A percentile compares a stretch with the other conserved stretches of the same genome.
Evolutionary conservation across 1,140 invertebrate genomes (phyloP).

Genomic region (Patella vulgata): DNA sequence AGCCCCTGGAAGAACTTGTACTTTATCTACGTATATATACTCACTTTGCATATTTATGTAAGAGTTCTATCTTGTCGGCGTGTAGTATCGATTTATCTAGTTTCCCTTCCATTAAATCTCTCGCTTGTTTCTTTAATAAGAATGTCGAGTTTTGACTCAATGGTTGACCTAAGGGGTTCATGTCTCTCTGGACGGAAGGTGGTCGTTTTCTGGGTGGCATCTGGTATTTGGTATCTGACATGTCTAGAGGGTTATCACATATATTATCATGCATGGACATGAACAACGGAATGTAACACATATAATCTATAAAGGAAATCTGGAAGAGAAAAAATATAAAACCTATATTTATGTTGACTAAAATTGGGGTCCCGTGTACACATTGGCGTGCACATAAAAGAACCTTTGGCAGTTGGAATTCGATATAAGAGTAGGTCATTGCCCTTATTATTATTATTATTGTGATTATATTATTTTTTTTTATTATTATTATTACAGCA

Average conservation of each 20-base stretch:
- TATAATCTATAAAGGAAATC: conserved; percentile 65
- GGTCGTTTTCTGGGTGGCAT: conserved; percentile 35
- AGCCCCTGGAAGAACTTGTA: no score
- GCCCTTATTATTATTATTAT: no score
- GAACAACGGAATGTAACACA: conserved; percentile 64
- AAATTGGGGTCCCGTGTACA: no score
- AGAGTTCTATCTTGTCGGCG: conserved; percentile 24
- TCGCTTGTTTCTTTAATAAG: conserved; percentile 34
- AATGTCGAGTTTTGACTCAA: conserved; percentile 34
- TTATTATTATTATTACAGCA: no score
- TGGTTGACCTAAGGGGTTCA: conserved; percentile 56
- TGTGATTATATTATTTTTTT: no score
- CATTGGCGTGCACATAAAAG: no score
- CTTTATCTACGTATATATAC: conserved; percentile 1
- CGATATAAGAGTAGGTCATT: no score
- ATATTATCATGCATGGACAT: conserved; percentile 65
- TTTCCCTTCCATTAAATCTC: conserved; percentile 34
- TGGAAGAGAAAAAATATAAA: conserved; percentile 26
- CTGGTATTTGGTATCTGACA: conserved; percentile 59
- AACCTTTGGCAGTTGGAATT: no score
- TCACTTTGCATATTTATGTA: conserved; percentile 37
- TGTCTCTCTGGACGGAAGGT: conserved; percentile 55
- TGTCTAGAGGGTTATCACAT: conserved; percentile 60
- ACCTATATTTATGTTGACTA: no score
- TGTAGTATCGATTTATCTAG: conserved; percentile 11